A percentile compares a stretch with the other conserved stretches of the same genome.
These are phyloP conservation scores for Megamerina dolium DNA, from an alignment of 2,888 invertebrate genomes.

Conservation along the genomic window DNA sequence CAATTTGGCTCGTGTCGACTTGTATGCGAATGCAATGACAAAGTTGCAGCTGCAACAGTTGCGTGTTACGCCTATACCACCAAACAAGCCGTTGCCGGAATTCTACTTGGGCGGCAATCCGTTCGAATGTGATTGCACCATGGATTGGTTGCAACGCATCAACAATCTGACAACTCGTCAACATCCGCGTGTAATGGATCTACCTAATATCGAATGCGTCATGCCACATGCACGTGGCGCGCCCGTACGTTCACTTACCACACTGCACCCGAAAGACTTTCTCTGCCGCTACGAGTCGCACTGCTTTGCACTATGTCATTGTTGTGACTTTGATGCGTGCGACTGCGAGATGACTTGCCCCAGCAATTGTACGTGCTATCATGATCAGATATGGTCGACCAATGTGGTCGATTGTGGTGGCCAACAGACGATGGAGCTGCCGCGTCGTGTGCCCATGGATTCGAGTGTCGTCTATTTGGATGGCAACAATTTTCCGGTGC, in stretches of 20 bases:
- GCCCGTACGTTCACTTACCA: conserved; percentile 69
- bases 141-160: conserved; percentile 90
- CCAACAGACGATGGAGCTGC: conserved; percentile 70
- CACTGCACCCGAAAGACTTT: conserved; percentile 80
- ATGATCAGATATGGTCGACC: conserved; percentile 89
- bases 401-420: conserved; percentile 89
- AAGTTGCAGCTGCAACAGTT: conserved; percentile 77
- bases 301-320: conserved; percentile 91
- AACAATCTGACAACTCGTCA: conserved; percentile 81
- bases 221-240: conserved; percentile 81
- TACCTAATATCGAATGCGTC: conserved; percentile 82
- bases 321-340: conserved; percentile 94
- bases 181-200: conserved; percentile 83
- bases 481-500: conserved; percentile 78
- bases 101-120: conserved; percentile 91
- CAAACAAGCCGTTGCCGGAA: conserved; percentile 68
- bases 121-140: conserved; percentile 89
- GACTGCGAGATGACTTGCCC: conserved; percentile 98
- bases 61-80: conserved; percentile 62
- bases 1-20: conserved; percentile 79
- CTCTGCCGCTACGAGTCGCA: conserved; percentile 88
- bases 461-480: conserved; percentile 90
- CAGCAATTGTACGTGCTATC: conserved; percentile 87
- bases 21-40: conserved; percentile 82
- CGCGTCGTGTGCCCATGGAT: conserved; percentile 89